Base-by-base conservation (phyloP, 2,113 vertebrate genomes). In the Podiceps cristatus region DNA sequence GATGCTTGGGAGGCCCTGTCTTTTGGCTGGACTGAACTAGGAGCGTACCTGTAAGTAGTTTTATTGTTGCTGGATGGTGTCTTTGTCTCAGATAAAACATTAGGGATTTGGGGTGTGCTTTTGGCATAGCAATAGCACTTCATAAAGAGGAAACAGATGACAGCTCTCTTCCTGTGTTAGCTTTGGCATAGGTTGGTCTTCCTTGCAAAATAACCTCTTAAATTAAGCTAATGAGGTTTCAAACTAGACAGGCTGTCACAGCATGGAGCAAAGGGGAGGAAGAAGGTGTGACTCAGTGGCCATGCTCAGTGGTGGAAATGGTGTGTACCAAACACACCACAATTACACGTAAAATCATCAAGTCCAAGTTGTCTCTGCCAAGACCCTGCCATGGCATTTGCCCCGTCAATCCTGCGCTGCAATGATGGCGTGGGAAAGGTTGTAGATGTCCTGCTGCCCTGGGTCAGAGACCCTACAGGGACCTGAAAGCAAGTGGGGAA, bases 121-220 rank as follows among this genome's bases (percentile, higher is more conserved):
- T 77, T 20, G 2, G 72, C 84, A 75, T 7, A 86, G 56, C 56
- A 91, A 16, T 55, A 93, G 18, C 68, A 49, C 52, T 90, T 90
- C 60, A 76, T 78, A 86, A 91, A 95, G 68, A 86, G 64, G 80
- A 84, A 95, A 87, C 40, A 95, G 90, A 71, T 83, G 77, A 86
- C 71, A 42, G 16, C 53, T 90, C 71, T 77, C 92, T 53, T 55
- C 44, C 64, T 78, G 29, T 92, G 59, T 93, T 91, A 58, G 74
- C 60, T 96, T 95, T 92, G 93, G 76, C 88, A 89, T 18, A 37
- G 33, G 24, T 84, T 9, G 1, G 18, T 83, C 86, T 90, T 71
- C 81, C 75, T 95, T 25, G 3, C 58, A 89, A 87, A 95, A 94
- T 53, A 68, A 47, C 23, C 64, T 84, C 72, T 81, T 72, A 71